Evolutionary conservation across 1,140 invertebrate genomes (phyloP).

Genomic region (Eumeta japonica): DNA sequence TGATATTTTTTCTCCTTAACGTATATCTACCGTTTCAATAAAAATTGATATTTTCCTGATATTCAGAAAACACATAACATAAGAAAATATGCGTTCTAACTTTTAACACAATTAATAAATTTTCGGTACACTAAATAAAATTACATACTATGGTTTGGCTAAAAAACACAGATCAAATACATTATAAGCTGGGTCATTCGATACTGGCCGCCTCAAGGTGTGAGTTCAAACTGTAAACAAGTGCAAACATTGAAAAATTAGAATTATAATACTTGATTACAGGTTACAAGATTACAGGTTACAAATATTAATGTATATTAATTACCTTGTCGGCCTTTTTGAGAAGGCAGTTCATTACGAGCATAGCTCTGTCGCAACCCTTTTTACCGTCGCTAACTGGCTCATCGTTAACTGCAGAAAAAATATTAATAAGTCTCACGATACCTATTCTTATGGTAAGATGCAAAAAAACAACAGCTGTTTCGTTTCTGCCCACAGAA

Average conservation of each 20-base stretch:
- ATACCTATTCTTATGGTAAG: too few species aligned
- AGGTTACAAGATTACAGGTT: neutral
- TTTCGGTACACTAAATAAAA: too few species aligned
- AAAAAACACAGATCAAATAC: neutral
- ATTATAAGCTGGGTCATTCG: neutral
- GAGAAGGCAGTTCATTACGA: conserved; percentile 34
- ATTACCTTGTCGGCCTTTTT: conserved; percentile 36
- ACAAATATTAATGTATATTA: neutral
- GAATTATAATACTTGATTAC: neutral
- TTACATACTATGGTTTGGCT: neutral
- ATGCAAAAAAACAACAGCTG: too few species aligned
- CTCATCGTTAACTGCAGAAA: conserved; percentile 5
- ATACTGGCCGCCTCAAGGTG: neutral
- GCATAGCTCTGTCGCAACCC: conserved; percentile 36
- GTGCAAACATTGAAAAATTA: neutral
- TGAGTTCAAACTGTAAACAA: neutral
- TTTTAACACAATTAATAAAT: too few species aligned
- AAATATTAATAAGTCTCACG: too few species aligned
- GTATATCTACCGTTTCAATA: too few species aligned
- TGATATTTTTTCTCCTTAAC: too few species aligned
- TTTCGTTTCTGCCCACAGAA: too few species aligned
- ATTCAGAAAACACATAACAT: too few species aligned
- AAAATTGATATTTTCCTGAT: too few species aligned
- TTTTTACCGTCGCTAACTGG: conserved; percentile 35
- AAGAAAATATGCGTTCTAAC: too few species aligned